Evolutionary conservation across 2,888 invertebrate genomes (phyloP), one percentile per base, ranked within the genome.

Genomic region (Candidula unifasciata): DNA sequence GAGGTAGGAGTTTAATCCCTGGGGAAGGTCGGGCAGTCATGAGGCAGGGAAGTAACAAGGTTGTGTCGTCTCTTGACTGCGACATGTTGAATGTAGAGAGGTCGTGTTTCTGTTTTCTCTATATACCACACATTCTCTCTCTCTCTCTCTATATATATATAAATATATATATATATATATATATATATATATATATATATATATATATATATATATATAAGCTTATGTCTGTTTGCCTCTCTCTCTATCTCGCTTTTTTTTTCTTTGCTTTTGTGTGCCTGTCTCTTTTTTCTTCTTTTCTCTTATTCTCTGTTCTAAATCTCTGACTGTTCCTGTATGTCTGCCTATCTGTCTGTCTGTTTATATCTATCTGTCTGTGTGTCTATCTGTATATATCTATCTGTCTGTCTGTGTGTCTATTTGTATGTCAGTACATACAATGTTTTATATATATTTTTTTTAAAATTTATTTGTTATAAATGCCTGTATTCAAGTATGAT

Each of bases 251-350:
- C 66, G 68, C 60, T 85, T n/a, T 78, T 24, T 35, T 54, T 66
- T 71, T 80, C 69, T 86, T 33, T 82, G 33, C 78, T 57, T 89
- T 89, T 73, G 60, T 71, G 57, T 74, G 66, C 87, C 24, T 66
- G 8, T 66, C 27, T 66, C 66, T 27, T n/a, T 60, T 5, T 3
- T n/a, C 18, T 18, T 18, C 16, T 18, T 60, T 24, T 60, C 60
- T 18, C 18, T n/a, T n/a, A n/a, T n/a, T n/a, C n/a, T 18, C 10
- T 60, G 5, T 60, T 35, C 78, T 57, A 77, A 68, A 88, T 90
- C 66, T 74, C 60, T 85, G n/a, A 73, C 18, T 35, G 54, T 66
- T 71, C 77, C 69, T 86, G 30, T 82, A 35, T 80, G 57, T 89
- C 89, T 73, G 60, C 66, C 57, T 74, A 60, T 87, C 24, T 66